A percentile compares a stretch with the other conserved stretches of the same genome.
Evolutionary conservation across 2,888 invertebrate genomes (phyloP).

Genomic region (Hydrotaea cyrtoneurina): DNA sequence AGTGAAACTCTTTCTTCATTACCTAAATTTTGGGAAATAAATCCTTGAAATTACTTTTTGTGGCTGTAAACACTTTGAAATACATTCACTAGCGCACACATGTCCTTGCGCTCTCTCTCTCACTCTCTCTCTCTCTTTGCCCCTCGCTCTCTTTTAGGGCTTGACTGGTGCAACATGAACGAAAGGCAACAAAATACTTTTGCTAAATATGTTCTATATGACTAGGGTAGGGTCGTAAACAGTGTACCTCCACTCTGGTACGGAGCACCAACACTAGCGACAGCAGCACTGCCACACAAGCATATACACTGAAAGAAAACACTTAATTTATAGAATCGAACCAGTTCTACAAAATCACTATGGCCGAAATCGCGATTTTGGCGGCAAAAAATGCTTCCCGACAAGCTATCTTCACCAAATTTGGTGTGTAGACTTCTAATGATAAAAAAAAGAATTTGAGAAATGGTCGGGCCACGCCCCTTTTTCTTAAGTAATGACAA

Average conservation of each 20-base stretch:
- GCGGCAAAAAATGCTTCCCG: too few relatives aligned
- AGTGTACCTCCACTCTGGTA: background rate
- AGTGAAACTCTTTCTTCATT: slow-evolving; percentile 62
- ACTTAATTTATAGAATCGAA: too few relatives aligned
- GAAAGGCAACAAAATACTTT: slow-evolving; percentile 13
- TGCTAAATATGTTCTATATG: slow-evolving; percentile 16
- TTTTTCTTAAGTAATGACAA: too few relatives aligned
- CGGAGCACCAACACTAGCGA: background rate
- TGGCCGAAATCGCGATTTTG: too few relatives aligned
- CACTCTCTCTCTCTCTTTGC: background rate
- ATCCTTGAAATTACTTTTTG: slow-evolving; percentile 68
- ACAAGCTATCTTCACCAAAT: too few relatives aligned
- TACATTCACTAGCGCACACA: background rate
- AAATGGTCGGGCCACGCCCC: too few relatives aligned
- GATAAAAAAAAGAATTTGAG: too few relatives aligned
- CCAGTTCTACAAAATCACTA: too few relatives aligned
- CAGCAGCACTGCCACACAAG: too few relatives aligned
- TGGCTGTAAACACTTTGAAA: slow-evolving; percentile 60
- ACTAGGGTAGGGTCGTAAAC: slow-evolving; percentile 31
- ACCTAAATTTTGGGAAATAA: slow-evolving; percentile 65
- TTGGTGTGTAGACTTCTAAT: too few relatives aligned
- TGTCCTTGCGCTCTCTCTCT: background rate
- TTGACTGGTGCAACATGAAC: background rate
- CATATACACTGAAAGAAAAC: too few relatives aligned
- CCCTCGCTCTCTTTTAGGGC: background rate